A percentile compares a stretch with the other conserved stretches of the same genome.
These are phyloP conservation scores for Macrotrachela quadricornifera DNA, from an alignment of 1,140 invertebrate genomes.

Conservation along the genomic window DNA sequence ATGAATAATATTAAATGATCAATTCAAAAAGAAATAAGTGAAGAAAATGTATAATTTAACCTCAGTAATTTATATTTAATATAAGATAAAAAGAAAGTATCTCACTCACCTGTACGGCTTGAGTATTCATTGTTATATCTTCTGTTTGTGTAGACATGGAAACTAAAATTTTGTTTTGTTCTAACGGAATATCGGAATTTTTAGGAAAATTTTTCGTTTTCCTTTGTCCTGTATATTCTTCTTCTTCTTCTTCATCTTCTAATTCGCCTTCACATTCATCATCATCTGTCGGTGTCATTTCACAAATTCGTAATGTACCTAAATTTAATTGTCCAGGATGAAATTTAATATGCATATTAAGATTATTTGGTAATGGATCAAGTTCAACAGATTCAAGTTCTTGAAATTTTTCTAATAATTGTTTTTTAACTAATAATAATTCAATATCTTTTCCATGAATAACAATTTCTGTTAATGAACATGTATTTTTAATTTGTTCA, in stretches of 20 bases:
- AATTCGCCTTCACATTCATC: neutral
- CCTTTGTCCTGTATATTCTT: neutral
- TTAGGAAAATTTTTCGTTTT: neutral
- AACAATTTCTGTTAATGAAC: conserved; percentile 27
- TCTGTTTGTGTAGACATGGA: neutral
- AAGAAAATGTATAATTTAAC: too few relatives aligned
- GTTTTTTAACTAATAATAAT: conserved; percentile 29
- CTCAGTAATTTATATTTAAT: too few relatives aligned
- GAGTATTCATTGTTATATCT: too few relatives aligned
- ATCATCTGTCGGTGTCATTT: neutral
- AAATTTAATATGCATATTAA: conserved; percentile 22
- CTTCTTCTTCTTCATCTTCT: neutral
- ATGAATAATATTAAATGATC: too few relatives aligned
- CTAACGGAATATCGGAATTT: neutral
- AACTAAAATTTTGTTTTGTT: neutral
- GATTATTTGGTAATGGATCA: conserved; percentile 19
- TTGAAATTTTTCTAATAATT: conserved; percentile 29
- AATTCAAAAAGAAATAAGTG: too few relatives aligned
- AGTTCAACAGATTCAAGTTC: conserved; percentile 19
- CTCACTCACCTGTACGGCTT: too few relatives aligned
- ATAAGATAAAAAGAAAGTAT: too few relatives aligned
- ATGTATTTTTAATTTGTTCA: conserved; percentile 28
- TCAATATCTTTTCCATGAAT: conserved; percentile 32
- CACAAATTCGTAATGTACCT: conserved; percentile 11
- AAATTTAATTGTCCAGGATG: conserved; percentile 21